Evolutionary conservation across 1,140 invertebrate genomes (phyloP), one percentile per base, ranked within the genome.

Genomic region (Drosophila asahinai): DNA sequence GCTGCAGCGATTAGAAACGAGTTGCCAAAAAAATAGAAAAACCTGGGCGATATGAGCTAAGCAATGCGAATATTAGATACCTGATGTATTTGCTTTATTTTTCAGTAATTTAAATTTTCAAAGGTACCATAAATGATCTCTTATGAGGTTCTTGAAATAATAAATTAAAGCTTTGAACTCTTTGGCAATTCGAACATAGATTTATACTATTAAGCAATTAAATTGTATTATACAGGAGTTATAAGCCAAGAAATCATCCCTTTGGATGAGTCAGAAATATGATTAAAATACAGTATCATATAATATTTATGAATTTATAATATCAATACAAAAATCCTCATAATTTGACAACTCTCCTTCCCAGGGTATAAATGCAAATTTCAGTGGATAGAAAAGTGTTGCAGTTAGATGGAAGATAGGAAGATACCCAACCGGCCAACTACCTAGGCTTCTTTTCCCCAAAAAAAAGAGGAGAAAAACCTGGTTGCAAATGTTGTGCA

Each of bases 1-100:
- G 60, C 74, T 51, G 60, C 51, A 60, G 75, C 78, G 84, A 84
- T 89, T 84, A 80, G 80, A 62, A 84, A 89, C 75, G 52, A 80
- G 75, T 82, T 90, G 62, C 74, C 70, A 59, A 83, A 78, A 83
- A 86, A 45, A 45, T 14, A 40, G 3, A 30, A 58, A 52, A 59
- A 47, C 36, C 4, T 7, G 33, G 2, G 52, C 22, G 22, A 33
- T 38, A 43, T 19, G 15, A 15, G 14, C 7, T 2, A 11, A 1
- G 1, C 9, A 25, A 40, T n/a, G 5, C 49, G 54, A 73, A 51
- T 61, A 33, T 2, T 15, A 9, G 9, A 27, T 74, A 75, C 72
- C 33, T 12, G 8, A 9, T 49, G 15, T 33, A 14, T 14, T 19
- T 19, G 19, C 3, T 0, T 33, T 19, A 27, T 1, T 27, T 27